These are phyloP conservation scores for Muntiacus reevesi DNA, from an alignment of 2,113 vertebrate species.

Conservation along the genomic window DNA sequence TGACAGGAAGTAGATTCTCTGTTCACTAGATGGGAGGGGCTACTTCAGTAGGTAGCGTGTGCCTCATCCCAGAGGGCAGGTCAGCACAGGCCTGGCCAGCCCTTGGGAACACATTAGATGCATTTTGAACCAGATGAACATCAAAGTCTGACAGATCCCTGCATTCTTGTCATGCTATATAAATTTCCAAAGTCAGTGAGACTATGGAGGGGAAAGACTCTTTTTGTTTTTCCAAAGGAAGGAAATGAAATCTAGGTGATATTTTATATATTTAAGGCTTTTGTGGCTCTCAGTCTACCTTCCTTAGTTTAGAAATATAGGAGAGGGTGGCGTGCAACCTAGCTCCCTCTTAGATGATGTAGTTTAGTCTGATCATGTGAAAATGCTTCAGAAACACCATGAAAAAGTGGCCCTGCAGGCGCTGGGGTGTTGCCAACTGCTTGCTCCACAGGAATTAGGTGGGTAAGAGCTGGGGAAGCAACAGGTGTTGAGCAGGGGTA, in stretches of 20 bases:
- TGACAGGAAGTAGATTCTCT: not conserved
- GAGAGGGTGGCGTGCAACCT: not conserved
- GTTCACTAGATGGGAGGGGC: not conserved
- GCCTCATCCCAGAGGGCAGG: not conserved
- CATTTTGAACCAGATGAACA: conserved; percentile 32
- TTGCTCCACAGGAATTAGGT: not conserved
- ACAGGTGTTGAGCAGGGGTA: not conserved
- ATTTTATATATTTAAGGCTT: not conserved
- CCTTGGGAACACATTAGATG: not conserved
- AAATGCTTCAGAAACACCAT: not conserved
- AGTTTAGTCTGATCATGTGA: not conserved
- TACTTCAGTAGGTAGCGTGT: not conserved
- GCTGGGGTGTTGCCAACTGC: not conserved
- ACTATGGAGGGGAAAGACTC: not conserved
- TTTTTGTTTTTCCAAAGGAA: not conserved
- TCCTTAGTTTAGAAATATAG: conserved; percentile 36
- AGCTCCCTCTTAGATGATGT: not conserved
- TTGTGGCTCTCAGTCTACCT: not conserved
- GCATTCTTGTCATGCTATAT: conserved; percentile 1
- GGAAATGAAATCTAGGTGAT: not conserved
- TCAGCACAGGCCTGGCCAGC: not conserved
- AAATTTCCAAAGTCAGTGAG: conserved; percentile 18
- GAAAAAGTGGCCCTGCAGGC: not conserved
- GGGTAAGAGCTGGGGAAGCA: not conserved
- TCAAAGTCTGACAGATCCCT: conserved; percentile 23